Evolutionary conservation across 2,113 vertebrate genomes (phyloP), one percentile per base, ranked within the genome.

Genomic region (Crotalus viridis): DNA sequence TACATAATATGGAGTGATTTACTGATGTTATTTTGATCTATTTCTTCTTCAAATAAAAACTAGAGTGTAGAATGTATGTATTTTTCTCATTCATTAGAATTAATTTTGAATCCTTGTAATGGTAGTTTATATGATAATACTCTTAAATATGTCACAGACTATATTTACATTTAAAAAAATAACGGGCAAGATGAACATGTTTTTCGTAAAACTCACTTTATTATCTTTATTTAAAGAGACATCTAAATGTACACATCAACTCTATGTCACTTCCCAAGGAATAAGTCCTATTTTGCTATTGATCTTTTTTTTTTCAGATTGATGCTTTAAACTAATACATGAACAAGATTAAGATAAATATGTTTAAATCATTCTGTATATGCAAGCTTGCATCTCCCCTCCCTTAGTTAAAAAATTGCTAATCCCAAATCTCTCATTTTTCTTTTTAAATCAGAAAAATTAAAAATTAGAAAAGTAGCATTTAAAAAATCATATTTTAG

Each of bases 1-100:
- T 5, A 91, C 69, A 81, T 8, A 24, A 46, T 9, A 59, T 57
- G n/a, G 39, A 46, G 0, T 26, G 69, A 94, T 91, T 54, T 48
- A 17, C 61, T 89, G 91, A 48, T 93, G 26, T 89, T 24, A 88
- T n/a, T 95, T 93, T 93, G 69, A 74, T 51, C 90, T 59, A 64
- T 59, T 85, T 46, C 21, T 39, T 90, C 17, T 26, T 1, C 0
- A 55, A 15, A 8, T 89, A 90, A 87, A 93, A 92, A 89, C 61
- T 95, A 64, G 87, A 92, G 74, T 0, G 55, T 56, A 94, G 89
- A 90, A 4, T n/a, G 33, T 59, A 26, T 6, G 24, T 39, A 59
- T 54, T 92, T 93, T 91, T 94, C 85, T 90, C 89, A 51, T 89
- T 61, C 1, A 0, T 3, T 22, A 88, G 46, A 87, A 15, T 74